Percentiles rank a stretch among this genome's conserved stretches.
These are phyloP conservation scores for Lycaon pictus DNA, from an alignment of 2,113 vertebrate genomes.

Conservation along the genomic window DNA sequence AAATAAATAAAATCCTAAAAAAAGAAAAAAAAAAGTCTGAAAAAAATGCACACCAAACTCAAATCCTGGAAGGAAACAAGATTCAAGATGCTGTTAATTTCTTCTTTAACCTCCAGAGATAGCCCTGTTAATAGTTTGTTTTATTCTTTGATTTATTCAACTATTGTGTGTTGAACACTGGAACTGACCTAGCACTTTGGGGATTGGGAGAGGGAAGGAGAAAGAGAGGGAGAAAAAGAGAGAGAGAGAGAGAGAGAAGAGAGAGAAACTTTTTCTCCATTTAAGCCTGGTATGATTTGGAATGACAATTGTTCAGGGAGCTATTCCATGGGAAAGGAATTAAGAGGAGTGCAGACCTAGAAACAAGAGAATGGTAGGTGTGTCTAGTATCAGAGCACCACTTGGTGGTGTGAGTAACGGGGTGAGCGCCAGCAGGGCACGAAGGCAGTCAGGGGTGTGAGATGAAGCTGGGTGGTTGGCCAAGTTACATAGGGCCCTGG, in stretches of 20 bases:
- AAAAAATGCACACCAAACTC: not conserved
- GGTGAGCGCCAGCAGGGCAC: no score
- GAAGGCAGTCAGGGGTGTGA: accelerated
- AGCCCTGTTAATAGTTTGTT: not conserved
- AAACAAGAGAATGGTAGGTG: not conserved
- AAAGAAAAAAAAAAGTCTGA: not conserved
- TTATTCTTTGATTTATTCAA: not conserved
- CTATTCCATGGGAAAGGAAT: not conserved
- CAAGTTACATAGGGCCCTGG: accelerated
- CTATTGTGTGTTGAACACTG: not conserved
- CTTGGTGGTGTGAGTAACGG: not conserved
- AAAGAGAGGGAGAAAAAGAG: no score
- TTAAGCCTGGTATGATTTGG: not conserved
- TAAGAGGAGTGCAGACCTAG: not conserved
- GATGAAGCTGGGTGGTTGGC: not conserved
- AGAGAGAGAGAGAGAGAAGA: not conserved
- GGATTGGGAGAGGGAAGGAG: no score
- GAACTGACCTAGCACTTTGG: not conserved
- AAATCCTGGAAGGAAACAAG: not conserved
- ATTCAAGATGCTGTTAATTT: not conserved
- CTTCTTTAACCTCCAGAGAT: not conserved
- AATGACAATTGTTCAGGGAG: not conserved
- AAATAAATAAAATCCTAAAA: no score
- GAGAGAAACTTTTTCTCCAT: not conserved
- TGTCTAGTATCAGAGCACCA: not conserved